Percentiles rank a stretch among this genome's conserved stretches.
Conservation (phyloP, 2,113 vertebrate species). For the Catharus fuscescens region DNA sequence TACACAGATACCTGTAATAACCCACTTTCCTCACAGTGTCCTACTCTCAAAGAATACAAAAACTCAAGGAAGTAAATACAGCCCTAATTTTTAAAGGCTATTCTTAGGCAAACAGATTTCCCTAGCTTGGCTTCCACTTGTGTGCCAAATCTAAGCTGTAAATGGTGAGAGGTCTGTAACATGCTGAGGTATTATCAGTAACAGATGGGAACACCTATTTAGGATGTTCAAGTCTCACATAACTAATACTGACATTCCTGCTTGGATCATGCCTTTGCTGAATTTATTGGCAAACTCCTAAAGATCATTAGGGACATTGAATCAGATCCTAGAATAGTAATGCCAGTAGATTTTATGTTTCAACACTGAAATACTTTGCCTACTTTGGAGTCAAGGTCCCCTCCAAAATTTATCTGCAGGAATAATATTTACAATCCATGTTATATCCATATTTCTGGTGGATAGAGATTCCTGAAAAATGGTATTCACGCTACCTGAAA, state of each 20-base stretch:
- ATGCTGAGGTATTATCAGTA: background rate
- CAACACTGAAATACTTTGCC: background rate
- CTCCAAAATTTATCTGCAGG: background rate
- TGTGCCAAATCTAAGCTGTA: background rate
- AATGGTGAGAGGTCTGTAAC: background rate
- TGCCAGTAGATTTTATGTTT: background rate
- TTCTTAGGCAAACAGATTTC: background rate
- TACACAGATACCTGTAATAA: background rate
- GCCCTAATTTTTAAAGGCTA: background rate
- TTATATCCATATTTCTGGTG: background rate
- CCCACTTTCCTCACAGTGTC: background rate
- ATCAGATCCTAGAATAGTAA: background rate
- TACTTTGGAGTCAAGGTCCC: background rate
- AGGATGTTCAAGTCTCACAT: background rate
- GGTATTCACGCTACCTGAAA: background rate
- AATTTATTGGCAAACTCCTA: background rate
- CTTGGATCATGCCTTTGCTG: background rate
- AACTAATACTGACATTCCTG: background rate
- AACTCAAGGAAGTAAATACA: background rate
- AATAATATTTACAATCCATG: background rate
- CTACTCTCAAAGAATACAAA: background rate
- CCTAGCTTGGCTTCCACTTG: background rate
- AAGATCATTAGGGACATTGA: background rate
- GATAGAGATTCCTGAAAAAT: background rate
- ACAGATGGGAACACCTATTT: background rate